Evolutionary conservation across 2,888 invertebrate genomes (phyloP).

Genomic region (Drosophila stalkeri): DNA sequence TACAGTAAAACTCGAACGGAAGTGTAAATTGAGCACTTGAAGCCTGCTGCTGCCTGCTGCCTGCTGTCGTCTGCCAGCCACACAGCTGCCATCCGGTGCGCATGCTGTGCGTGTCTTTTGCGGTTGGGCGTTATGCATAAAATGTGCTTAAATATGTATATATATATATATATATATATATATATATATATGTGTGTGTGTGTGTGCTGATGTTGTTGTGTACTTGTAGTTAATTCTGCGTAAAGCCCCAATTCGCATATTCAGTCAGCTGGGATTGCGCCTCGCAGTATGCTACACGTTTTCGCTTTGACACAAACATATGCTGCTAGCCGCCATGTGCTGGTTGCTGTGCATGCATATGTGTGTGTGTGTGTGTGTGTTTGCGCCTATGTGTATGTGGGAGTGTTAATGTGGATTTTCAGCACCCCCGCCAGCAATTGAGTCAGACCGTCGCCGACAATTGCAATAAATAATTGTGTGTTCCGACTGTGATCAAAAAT

Average conservation of each 20-base stretch:
- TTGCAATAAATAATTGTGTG: slow-evolving; percentile 53
- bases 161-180: not conserved
- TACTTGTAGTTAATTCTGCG: slow-evolving; percentile 61
- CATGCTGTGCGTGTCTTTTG: slow-evolving; percentile 55
- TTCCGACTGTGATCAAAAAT: slow-evolving; percentile 27
- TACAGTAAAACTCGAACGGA: slow-evolving; percentile 52
- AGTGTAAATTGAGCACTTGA: slow-evolving; percentile 79
- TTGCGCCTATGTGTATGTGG: slow-evolving; percentile 15
- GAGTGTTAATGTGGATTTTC: slow-evolving; percentile 38
- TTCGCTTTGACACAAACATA: slow-evolving; percentile 54
- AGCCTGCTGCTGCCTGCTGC: slow-evolving; percentile 41
- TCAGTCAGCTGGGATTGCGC: slow-evolving; percentile 77
- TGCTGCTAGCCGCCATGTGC: slow-evolving; percentile 45
- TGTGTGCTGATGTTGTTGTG: slow-evolving; percentile 15
- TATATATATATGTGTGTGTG: slow-evolving; percentile 1
- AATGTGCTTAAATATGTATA: slow-evolving; percentile 28
- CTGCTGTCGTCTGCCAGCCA: slow-evolving; percentile 16
- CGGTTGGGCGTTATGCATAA: slow-evolving; percentile 58
- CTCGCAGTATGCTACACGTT: slow-evolving; percentile 63
- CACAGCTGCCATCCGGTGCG: slow-evolving; percentile 43
- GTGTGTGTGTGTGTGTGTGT: not conserved
- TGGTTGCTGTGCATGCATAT: not conserved
- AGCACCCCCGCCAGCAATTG: slow-evolving; percentile 1
- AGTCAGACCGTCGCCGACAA: slow-evolving; percentile 32
- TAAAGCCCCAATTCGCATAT: slow-evolving; percentile 55